Conservation (phyloP, 2,888 invertebrate species). For the Cistogaster globosa region DNA sequence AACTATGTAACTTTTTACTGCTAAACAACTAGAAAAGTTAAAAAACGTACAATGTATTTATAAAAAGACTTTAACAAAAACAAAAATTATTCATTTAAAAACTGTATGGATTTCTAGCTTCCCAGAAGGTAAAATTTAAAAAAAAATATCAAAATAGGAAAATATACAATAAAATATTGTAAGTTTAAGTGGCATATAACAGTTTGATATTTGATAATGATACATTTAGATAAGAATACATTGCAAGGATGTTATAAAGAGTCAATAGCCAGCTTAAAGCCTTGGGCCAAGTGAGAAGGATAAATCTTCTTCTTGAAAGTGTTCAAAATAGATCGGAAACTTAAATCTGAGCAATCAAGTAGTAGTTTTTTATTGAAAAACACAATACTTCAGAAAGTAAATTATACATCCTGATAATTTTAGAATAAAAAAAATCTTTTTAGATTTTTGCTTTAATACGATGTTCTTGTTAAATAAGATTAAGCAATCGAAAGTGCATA, state of each 20-base stretch:
- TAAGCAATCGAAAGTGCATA: too few species aligned
- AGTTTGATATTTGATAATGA: neutral
- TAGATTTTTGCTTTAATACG: too few species aligned
- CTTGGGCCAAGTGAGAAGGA: too few species aligned
- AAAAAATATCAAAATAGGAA: conserved; percentile 7
- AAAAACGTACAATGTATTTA: conserved; percentile 75
- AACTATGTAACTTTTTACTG: conserved; percentile 59
- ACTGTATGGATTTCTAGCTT: conserved; percentile 24
- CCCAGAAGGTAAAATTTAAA: conserved; percentile 59
- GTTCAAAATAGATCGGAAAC: too few species aligned
- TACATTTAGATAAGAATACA: conserved; percentile 23
- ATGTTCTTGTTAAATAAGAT: too few species aligned
- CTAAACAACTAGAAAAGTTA: conserved; percentile 30
- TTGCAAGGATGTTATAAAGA: neutral
- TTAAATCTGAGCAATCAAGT: too few species aligned
- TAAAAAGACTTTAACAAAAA: conserved; percentile 63
- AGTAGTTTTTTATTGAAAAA: too few species aligned
- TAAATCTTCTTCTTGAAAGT: too few species aligned
- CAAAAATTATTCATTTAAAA: conserved; percentile 4
- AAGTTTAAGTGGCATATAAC: conserved; percentile 2
- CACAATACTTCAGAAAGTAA: too few species aligned
- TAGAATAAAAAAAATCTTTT: too few species aligned
- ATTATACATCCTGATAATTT: too few species aligned
- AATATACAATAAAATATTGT: conserved; percentile 14
- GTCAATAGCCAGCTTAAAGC: neutral